Evolutionary conservation across 2,797 vertebrate species (phyloP), one percentile per base, ranked within the genome.

Genomic region (Odontamblyopus lacepedii): DNA sequence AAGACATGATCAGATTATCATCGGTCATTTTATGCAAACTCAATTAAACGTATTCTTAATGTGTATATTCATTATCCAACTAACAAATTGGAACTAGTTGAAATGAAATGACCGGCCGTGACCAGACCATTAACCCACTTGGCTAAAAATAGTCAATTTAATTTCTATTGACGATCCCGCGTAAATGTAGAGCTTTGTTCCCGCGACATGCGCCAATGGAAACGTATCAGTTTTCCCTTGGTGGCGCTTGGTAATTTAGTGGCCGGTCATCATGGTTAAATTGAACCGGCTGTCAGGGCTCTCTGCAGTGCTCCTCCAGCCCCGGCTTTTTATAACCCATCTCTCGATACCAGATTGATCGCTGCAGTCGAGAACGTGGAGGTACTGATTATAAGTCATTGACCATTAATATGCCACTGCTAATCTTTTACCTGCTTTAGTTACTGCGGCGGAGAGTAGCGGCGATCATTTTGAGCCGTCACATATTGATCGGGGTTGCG

Each of bases 121-220:
- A 75, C 76, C 78, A 27, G 51, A 16, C 74, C 84, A 85, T 85
- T 83, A 87, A 88, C 73, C 72, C 66, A 63, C 0, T 57, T 6
- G 73, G 74, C 71, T 80, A 83, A 81, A 89, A 87, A 83, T 79
- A 74, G 69, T 64, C 61, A 13, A 83, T 87, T 85, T 73, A 69
- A 87, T 89, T 87, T 75, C 62, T 74, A 84, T 83, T 74, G 81
- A 85, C 51, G 23, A 4, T 75, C 70, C 75, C 80, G 76, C 77
- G 81, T 78, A 82, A 84, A 86, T 79, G 78, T 64, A 72, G 71
- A 3, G 62, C 79, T 82, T 86, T 85, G 84, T 90, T 86, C 85
- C 55, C 65, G 70, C 75, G 83, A 82, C 76, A 81, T 81, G 63
- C 67, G 72, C 70, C 73, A 82, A 84, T 86, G 81, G 72, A 86